Base-by-base conservation (phyloP, 2,113 vertebrate genomes). In the Willisornis vidua region DNA sequence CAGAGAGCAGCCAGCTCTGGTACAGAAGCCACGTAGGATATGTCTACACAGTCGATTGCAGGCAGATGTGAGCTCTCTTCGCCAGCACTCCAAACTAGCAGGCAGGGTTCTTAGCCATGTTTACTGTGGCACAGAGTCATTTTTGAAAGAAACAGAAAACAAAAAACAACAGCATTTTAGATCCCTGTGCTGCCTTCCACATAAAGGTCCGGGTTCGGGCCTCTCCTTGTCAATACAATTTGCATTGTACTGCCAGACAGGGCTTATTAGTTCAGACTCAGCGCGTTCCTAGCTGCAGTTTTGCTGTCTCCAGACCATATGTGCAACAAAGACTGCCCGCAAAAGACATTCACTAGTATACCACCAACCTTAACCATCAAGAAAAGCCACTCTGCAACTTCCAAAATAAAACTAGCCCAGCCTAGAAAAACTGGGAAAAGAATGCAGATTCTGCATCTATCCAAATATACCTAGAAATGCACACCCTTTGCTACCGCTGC, bases 71-170 rank as follows among this genome's bases (percentile, higher is more conserved):
- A 89, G 83, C 20, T 96, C 18, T 26, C 51, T 71, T 24, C 1
- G 31, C 79, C 90, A 96, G 83, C 26, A 24, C 37, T 79, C 79
- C 24, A 39, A 93, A 54, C 19, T 8, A 43, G 65, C 68, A 90
- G 63, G 63, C 82, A 93, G 75, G 58, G n/a, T 10, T 71, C 51
- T 45, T 58, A 72, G 85, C 75, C 59, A 10, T 86, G 79, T 94
- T 94, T 94, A 86, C 83, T 43, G 39, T 90, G 92, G 92, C 95
- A 93, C 43, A 6, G 65, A 88, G 59, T 93, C 68, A 77, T 67
- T 80, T 85, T 6, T 86, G 43, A 94, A 86, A 90, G 67, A 93
- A 95, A 70, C 31, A 90, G 49, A 92, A 95, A 96, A 96, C 87
- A 96, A 84, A 84, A 71, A 75, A 75, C 85, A 92, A 66, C 46